Base-by-base conservation (phyloP, 2,888 invertebrate species). In the Drosophila emarginata region DNA sequence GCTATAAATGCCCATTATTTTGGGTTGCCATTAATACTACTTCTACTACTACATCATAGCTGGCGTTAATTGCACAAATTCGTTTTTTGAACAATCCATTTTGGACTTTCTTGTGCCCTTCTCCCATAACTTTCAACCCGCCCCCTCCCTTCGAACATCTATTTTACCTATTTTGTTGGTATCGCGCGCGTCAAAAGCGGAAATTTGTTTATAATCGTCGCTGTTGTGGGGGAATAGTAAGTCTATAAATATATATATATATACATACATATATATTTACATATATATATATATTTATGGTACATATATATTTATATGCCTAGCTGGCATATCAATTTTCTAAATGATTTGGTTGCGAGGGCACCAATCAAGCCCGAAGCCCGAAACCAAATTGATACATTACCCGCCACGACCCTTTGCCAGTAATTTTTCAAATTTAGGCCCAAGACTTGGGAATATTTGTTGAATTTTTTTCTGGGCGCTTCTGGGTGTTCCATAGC, bases 181-280 rank as follows among this genome's bases (percentile, higher is more conserved):
- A 21, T n/a, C 50, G 37, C 14, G 64, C 81, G 87, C 88, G 86
- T 85, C 86, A 82, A 85, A 82, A 87, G 87, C 82, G 88, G 88
- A 86, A 86, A 86, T 86, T 88, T 88, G 79, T 88, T 88, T 86
- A 86, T 86, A 86, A 86, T 86, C 86, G 86, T 64, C 70, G 77
- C 61, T 80, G 72, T 84, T 77, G 81, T 84, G 87, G 65, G 87
- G 80, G 26, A 15, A 36, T 57, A 28, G 32, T 28, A 57, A 15
- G 40, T 6, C 21, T 61, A 54, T 61, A 54, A 15, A 14, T 61
- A 54, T 28, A n/a, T 54, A 54, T 61, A 40, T 64, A 59, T 39
- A 37, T 45, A 26, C 61, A 15, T 72, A 64, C 5, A n/a, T 54
- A 53, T 61, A 39, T 64, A 59, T 39, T 28, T 40, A 26, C 60